Percentiles rank a stretch among this genome's conserved stretches.
Conservation (phyloP, 2,113 vertebrate genomes). For the Gopherus evgoodei region DNA sequence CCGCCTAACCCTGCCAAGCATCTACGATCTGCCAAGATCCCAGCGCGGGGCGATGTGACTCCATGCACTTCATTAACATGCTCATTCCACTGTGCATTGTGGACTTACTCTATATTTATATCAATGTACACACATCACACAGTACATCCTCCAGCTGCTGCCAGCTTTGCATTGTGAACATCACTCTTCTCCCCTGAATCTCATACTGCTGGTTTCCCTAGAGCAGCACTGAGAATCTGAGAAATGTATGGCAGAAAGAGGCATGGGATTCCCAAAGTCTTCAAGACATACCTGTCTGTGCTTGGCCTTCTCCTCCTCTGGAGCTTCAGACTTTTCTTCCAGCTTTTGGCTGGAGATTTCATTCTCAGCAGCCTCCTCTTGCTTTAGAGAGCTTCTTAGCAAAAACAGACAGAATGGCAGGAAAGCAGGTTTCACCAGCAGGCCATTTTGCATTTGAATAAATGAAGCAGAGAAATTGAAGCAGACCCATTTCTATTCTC, state of each 20-base stretch:
- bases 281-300: neutral
- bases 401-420: neutral
- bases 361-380: neutral
- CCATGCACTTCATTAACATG: neutral
- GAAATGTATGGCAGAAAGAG: neutral
- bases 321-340: neutral
- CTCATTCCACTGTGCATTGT: neutral
- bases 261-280: neutral
- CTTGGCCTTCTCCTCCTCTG: neutral
- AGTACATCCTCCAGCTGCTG: neutral
- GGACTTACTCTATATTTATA: neutral
- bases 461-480: neutral
- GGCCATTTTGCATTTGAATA: neutral
- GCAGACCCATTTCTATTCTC: neutral
- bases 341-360: accelerated
- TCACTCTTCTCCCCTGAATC: neutral
- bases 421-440: neutral
- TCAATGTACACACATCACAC: neutral
- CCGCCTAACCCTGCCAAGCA: neutral
- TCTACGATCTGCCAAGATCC: neutral
- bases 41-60: neutral
- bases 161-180: neutral
- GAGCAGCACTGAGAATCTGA: neutral
- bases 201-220: neutral
- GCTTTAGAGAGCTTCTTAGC: conserved; percentile 59